Percentiles rank a stretch among this genome's conserved stretches.
Evolutionary conservation across 92 coral and sea anemone species (phyloP).

Genomic region (Epizoanthus illoricatus): DNA sequence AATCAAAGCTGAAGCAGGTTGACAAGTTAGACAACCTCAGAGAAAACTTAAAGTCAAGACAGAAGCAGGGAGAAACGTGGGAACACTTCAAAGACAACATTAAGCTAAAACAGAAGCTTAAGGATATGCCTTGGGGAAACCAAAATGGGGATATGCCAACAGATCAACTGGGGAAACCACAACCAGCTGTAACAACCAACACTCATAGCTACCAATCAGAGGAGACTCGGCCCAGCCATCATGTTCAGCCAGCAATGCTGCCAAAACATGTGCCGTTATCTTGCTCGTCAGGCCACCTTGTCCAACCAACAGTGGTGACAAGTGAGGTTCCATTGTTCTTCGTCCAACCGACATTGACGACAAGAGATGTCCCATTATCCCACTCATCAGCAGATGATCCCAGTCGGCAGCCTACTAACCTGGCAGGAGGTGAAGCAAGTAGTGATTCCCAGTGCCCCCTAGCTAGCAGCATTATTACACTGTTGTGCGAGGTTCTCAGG

Average conservation of each 20-base stretch:
- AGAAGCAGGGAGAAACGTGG: slow-evolving; percentile 1
- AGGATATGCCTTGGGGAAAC: slow-evolving; percentile 3
- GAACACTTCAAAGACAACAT: background rate
- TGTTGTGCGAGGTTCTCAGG: slow-evolving; percentile 81
- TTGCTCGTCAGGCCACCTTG: too few species aligned
- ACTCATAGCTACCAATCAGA: too few species aligned
- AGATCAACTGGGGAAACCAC: background rate
- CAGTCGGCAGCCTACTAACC: slow-evolving; percentile 14
- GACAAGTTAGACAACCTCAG: slow-evolving; percentile 11
- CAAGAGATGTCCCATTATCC: slow-evolving; percentile 11
- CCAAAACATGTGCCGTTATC: too few species aligned
- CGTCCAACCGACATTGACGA: background rate
- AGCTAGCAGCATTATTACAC: slow-evolving; percentile 63
- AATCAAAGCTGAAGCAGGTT: background rate
- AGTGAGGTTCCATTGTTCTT: too few species aligned
- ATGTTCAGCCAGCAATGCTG: too few species aligned
- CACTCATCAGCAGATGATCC: slow-evolving; percentile 16
- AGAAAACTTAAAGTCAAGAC: background rate
- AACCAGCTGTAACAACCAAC: background rate
- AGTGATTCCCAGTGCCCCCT: slow-evolving; percentile 76
- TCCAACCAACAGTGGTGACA: background rate
- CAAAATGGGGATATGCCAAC: background rate
- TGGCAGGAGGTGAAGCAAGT: background rate
- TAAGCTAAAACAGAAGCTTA: background rate
- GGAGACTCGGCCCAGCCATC: too few species aligned